Conservation (phyloP, 2,113 vertebrate species). For the Bambusicola thoracicus region DNA sequence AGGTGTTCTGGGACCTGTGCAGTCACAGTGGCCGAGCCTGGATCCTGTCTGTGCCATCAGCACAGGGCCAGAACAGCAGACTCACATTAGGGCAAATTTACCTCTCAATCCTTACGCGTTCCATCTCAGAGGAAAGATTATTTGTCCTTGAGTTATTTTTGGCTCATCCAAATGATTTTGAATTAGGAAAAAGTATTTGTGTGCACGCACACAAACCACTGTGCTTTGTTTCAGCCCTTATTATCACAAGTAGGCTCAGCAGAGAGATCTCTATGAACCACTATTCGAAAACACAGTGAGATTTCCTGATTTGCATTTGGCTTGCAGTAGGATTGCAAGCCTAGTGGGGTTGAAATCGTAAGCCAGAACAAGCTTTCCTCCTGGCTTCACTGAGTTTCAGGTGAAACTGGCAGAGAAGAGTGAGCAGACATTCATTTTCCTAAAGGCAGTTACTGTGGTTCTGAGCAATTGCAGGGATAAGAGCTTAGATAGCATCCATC, state of each 20-base stretch:
- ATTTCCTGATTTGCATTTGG: background rate
- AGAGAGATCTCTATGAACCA: background rate
- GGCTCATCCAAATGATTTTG: background rate
- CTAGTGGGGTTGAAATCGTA: background rate
- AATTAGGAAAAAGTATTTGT: background rate
- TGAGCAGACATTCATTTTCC: background rate
- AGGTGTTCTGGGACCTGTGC: background rate
- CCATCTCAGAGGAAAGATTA: background rate
- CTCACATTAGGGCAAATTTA: background rate
- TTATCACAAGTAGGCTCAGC: background rate
- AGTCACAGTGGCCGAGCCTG: background rate
- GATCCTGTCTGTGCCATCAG: background rate
- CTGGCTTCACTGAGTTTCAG: background rate
- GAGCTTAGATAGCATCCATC: background rate
- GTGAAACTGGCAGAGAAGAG: background rate
- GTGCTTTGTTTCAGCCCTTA: background rate
- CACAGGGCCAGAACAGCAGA: background rate
- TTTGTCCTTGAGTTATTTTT: background rate
- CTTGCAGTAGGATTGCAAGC: background rate
- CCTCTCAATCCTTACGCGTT: fast-evolving
- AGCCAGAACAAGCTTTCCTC: background rate
- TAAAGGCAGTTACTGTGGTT: background rate
- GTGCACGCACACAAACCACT: no score
- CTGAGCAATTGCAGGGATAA: background rate
- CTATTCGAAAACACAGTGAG: background rate